A percentile compares a stretch with the other conserved stretches of the same genome.
These are phyloP conservation scores for Norana najaformis DNA, from an alignment of 2,888 invertebrate species.

Conservation along the genomic window DNA sequence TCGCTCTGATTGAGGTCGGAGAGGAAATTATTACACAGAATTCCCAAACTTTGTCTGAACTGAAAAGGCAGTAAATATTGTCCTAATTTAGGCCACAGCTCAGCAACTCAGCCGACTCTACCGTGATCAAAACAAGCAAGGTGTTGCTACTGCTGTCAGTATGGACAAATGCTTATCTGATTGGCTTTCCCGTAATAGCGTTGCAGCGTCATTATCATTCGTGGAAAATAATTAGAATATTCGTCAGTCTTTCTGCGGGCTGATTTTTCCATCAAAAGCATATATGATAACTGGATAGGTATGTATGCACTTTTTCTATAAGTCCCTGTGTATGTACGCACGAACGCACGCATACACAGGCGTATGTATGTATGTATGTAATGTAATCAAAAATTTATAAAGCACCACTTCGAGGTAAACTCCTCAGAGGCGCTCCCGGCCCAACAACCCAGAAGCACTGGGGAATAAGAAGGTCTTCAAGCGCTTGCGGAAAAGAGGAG, in stretches of 20 bases:
- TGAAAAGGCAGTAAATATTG: neutral
- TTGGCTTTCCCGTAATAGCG: neutral
- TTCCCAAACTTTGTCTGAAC: too few species aligned
- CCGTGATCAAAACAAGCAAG: neutral
- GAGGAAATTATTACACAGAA: neutral
- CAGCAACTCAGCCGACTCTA: neutral
- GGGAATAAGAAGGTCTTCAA: too few species aligned
- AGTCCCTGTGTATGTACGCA: too few species aligned
- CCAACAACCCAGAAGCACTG: too few species aligned
- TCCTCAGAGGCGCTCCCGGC: too few species aligned
- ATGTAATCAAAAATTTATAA: too few species aligned
- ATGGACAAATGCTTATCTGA: neutral
- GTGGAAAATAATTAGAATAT: neutral
- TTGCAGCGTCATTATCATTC: neutral
- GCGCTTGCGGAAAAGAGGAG: too few species aligned
- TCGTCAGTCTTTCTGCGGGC: neutral
- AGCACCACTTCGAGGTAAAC: too few species aligned
- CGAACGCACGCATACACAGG: too few species aligned
- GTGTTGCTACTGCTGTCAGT: neutral
- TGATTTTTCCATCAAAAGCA: neutral
- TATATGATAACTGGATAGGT: too few species aligned
- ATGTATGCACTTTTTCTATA: too few species aligned
- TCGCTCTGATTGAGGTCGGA: neutral
- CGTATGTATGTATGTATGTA: too few species aligned
- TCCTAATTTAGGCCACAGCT: neutral